Base-by-base conservation (phyloP, 2,797 vertebrate genomes). In the Ptychadena robeensis region DNA sequence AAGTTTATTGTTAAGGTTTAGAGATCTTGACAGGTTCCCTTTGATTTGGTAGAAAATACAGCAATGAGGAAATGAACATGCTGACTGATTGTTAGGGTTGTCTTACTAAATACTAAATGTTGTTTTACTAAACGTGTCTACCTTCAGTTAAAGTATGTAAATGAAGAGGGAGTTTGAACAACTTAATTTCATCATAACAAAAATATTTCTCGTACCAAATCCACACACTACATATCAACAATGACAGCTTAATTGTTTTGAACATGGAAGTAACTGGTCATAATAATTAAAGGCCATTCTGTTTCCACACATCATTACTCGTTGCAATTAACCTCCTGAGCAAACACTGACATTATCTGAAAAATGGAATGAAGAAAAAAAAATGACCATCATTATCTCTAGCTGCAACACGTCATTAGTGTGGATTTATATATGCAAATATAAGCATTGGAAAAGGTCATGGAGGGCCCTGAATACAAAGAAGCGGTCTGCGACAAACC, bases 291-390 rank as follows among this genome's bases (percentile, higher is more conserved):
- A 68, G 40, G 76, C 65, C 65, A 68, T 80, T 27, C 30, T 0
- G 63, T 70, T 53, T 80, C 38, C 67, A 69, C 78, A 71, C 14
- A 80, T 63, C 78, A 77, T 77, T 77, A 67, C 75, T 77, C 75
- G 34, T 67, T n/a, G 27, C n/a, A 53, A 30, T 67, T 31, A 40
- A 11, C 37, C 35, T 28, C 64, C 57, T 37, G 25, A 10, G 28
- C 48, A 64, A 25, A 75, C 61, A 28, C 61, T n/a, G 32, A 27
- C 44, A n/a, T n/a, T 65, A n/a, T 25, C 35, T 31, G 27, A 9
- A 44, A 61, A 74, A 75, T 38, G 2, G 30, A 2, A 27, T 27
- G 9, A 7, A 25, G 15, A 34, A 32, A 73, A 0, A 30, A 30
- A 53, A 44, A 44, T 15, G 18, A 53, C 5, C 18, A 6, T n/a